These are phyloP conservation scores for Thomomys bottae DNA, from an alignment of 2,113 vertebrate species.

Conservation along the genomic window DNA sequence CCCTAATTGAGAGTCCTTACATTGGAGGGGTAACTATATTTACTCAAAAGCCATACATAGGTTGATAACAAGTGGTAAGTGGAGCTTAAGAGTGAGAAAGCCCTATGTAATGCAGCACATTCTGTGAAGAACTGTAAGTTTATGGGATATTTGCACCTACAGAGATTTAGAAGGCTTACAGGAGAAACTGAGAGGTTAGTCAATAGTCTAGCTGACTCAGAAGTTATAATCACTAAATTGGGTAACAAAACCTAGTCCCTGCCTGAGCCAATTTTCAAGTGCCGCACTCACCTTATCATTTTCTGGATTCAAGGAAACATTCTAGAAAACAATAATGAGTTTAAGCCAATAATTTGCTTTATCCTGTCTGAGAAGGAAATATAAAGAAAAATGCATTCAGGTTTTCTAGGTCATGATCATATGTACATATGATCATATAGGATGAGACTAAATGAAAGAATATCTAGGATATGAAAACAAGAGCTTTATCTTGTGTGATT, in stretches of 20 bases:
- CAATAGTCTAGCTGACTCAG: neutral
- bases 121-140: neutral
- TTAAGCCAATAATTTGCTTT: neutral
- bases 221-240: constrained; percentile 59
- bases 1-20: neutral
- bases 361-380: constrained; percentile 14
- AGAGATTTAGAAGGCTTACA: constrained; percentile 25
- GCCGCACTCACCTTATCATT: neutral
- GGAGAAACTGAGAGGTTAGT: constrained; percentile 24
- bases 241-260: constrained; percentile 53
- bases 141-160: neutral
- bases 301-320: neutral
- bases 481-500: too few species aligned
- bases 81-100: neutral
- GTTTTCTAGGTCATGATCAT: constrained; percentile 16
- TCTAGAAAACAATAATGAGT: neutral
- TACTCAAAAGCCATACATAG: neutral
- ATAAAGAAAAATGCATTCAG: constrained; percentile 22
- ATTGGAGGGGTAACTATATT: neutral
- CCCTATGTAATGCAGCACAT: neutral
- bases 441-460: too few species aligned
- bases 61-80: neutral
- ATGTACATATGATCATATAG: too few species aligned
- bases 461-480: too few species aligned
- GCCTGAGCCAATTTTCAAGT: constrained; percentile 11